Conservation (phyloP, 92 coral and sea anemone genomes). For the Plumapathes pennacea region DNA sequence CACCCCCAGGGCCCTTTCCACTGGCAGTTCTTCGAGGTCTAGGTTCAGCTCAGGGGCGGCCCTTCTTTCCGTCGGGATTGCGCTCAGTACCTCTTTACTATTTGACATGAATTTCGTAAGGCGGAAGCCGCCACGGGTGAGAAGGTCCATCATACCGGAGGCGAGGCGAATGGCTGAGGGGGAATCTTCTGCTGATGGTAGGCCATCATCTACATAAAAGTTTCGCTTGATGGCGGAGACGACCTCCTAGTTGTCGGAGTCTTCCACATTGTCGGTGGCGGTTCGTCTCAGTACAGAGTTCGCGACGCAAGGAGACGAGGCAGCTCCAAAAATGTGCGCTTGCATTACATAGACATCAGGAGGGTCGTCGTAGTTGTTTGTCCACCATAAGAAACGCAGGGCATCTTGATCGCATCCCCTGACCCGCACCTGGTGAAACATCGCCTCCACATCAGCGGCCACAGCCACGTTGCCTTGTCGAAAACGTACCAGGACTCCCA, state of each 20-base stretch:
- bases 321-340: conserved; percentile 63
- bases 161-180: conserved; percentile 30
- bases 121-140: conserved; percentile 39
- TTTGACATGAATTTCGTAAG: conserved; percentile 41
- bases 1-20: conserved; percentile 43
- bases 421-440: conserved; percentile 64
- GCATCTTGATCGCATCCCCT: conserved; percentile 47
- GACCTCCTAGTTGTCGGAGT: conserved; percentile 26
- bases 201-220: conserved; percentile 56
- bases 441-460: conserved; percentile 55
- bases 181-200: conserved; percentile 23
- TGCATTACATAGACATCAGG: conserved; percentile 53
- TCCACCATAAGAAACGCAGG: conserved; percentile 63
- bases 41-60: conserved; percentile 23
- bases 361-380: conserved; percentile 7
- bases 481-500: conserved; percentile 49
- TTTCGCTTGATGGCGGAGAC: conserved; percentile 47
- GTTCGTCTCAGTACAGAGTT: conserved; percentile 47
- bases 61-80: conserved; percentile 15
- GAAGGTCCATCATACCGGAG: conserved; percentile 31
- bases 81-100: conserved; percentile 19
- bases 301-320: conserved; percentile 48
- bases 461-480: conserved; percentile 42
- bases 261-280: conserved; percentile 43
- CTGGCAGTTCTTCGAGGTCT: conserved; percentile 43